Conservation (phyloP, 2,113 vertebrate species). For the Leucopternis melanops region DNA sequence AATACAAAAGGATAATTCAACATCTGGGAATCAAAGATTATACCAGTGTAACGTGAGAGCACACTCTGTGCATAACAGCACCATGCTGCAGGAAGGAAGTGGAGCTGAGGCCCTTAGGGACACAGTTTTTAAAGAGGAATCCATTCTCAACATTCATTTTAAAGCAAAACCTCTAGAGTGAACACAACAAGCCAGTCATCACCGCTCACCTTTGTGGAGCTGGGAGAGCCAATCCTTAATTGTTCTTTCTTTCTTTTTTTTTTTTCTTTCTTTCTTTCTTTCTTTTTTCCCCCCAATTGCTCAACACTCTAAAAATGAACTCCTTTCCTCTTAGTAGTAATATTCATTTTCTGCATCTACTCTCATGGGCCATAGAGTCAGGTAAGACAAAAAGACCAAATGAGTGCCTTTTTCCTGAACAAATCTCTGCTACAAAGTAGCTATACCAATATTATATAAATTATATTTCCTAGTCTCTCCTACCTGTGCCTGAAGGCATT, state of each 20-base stretch:
- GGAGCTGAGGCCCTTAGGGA: neutral
- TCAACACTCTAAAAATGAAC: neutral
- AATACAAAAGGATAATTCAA: neutral
- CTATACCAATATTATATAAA: neutral
- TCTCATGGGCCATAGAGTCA: neutral
- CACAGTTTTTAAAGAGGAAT: neutral
- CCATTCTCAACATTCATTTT: neutral
- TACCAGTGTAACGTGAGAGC: neutral
- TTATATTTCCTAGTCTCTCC: neutral
- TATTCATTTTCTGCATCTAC: neutral
- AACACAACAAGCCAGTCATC: neutral
- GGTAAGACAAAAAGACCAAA: neutral
- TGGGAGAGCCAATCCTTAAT: neutral
- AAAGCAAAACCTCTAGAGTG: neutral
- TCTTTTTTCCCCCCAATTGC: neutral
- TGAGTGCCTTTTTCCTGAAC: neutral
- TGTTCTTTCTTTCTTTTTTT: neutral
- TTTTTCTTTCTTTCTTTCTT: neutral
- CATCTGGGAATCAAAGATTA: neutral
- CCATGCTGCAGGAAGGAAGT: neutral
- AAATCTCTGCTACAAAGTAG: neutral
- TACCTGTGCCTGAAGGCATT: neutral
- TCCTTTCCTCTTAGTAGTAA: neutral
- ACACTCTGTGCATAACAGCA: neutral
- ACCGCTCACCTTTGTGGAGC: neutral